Conservation (phyloP, 37 sponge, comb jelly and placozoan species). For the Amphimedon queenslandica region DNA sequence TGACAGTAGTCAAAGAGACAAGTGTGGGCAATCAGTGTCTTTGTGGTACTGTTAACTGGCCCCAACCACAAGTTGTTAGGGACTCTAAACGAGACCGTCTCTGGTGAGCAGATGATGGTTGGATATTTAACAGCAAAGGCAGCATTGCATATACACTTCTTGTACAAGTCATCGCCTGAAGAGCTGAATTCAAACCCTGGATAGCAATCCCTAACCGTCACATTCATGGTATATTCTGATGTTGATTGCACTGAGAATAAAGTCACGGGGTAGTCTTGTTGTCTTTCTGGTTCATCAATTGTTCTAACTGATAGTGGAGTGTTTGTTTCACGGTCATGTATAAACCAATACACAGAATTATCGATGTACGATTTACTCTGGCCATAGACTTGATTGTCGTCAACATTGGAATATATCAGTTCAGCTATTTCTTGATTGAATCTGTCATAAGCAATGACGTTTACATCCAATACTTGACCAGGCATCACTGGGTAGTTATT, state of each 20-base stretch:
- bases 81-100: not conserved
- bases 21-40: not conserved
- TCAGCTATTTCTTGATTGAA: slow-evolving; percentile 2
- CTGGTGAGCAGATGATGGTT: not conserved
- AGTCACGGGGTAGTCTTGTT: not conserved
- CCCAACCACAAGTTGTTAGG: slow-evolving; percentile 32
- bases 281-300: not conserved
- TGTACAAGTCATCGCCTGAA: not conserved
- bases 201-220: slow-evolving; percentile 23
- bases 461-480: slow-evolving; percentile 9
- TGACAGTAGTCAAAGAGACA: not conserved
- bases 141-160: not conserved
- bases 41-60: not conserved
- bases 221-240: not conserved
- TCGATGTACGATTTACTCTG: slow-evolving; percentile 11
- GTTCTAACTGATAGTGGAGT: not conserved
- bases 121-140: not conserved
- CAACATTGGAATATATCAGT: slow-evolving; percentile 20
- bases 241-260: slow-evolving; percentile 14
- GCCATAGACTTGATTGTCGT: not conserved
- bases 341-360: slow-evolving; percentile 8
- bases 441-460: slow-evolving; percentile 10
- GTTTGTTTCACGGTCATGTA: not conserved
- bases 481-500: not conserved
- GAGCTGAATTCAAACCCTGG: slow-evolving; percentile 6